Evolutionary conservation across 2,797 vertebrate species (phyloP), one percentile per base, ranked within the genome.

Genomic region (Neosilurus hyrtlii): DNA sequence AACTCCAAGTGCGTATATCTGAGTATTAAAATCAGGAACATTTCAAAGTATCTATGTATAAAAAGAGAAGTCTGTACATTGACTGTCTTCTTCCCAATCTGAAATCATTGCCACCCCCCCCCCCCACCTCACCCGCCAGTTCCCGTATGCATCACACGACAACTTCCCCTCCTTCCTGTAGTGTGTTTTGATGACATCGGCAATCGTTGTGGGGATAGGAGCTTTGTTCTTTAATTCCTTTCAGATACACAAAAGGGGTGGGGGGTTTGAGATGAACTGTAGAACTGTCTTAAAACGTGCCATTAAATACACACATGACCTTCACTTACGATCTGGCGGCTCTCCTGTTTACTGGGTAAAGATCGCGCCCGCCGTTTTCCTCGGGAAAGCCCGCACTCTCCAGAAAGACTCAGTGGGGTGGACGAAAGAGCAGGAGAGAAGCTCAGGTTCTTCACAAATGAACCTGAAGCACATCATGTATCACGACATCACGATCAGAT

Each of bases 81-180:
- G 68, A 71, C 9, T 4, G 22, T n/a, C 15, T 66, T 37, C 37
- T 22, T 70, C 51, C 70, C 0, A 7, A 73, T 35, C 18, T 7
- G 52, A 35, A 56, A 54, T 14, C 4, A 10, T 2, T 30, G 1
- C 9, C 0, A 11, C 2, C n/a, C 43, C 6, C 22, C 14, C 70
- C 49, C 8, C 0, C 16, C 54, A 11, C 24, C 84, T 88, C 82
- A 90, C 90, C 88, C 89, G 73, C 87, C 86, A 90, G 82, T 88
- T 87, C 57, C 12, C 63, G 63, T 73, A 65, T 80, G 35, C 22
- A 30, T 85, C 76, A 30, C 73, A 78, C 14, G n/a, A 63, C n/a
- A 49, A 30, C 18, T 81, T 80, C 35, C 35, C 82, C 20, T 85
- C 54, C 9, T 85, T 85, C 68, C 35, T 71, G 68, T 84, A 79